Evolutionary conservation across 64 coral and sea anemone genomes (phyloP).

Genomic region (Montipora efflorescens): DNA sequence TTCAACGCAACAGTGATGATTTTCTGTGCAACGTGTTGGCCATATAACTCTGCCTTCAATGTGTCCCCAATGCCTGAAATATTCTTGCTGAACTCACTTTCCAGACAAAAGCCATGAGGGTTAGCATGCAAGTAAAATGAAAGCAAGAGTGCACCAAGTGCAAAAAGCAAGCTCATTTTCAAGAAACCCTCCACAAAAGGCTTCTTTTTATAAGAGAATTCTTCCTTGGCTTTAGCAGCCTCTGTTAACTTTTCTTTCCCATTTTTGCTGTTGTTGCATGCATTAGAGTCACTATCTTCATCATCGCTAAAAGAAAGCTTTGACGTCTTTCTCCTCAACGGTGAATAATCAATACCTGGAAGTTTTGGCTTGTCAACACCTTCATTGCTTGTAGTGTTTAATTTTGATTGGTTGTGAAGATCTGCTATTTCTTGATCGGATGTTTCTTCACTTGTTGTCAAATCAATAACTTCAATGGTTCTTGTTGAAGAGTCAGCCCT

Average conservation of each 20-base stretch:
- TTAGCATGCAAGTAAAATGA: slow-evolving; percentile 72
- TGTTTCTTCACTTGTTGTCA: not conserved
- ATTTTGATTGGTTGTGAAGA: not conserved
- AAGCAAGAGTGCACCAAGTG: not conserved
- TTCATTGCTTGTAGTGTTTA: not conserved
- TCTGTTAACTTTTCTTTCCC: slow-evolving; percentile 6
- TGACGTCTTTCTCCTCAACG: not conserved
- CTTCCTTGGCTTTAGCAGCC: not conserved
- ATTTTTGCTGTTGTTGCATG: not conserved
- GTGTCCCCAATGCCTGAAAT: slow-evolving; percentile 70
- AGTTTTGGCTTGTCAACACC: not conserved
- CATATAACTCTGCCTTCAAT: slow-evolving; percentile 73
- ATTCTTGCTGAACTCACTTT: slow-evolving; percentile 77
- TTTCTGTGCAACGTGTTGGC: slow-evolving; percentile 85
- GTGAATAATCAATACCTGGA: not conserved
- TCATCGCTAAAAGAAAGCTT: slow-evolving; percentile 81
- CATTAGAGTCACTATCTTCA: slow-evolving; percentile 62
- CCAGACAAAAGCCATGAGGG: slow-evolving; percentile 77
- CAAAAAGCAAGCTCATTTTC: not conserved
- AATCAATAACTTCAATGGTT: slow-evolving; percentile 18
- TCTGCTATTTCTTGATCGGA: not conserved
- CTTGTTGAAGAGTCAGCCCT: not conserved
- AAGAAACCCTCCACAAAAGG: not conserved
- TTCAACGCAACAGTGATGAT: slow-evolving; percentile 69
- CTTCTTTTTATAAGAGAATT: not conserved